phyloP scores from a whole-genome alignment of 1,140 invertebrate species.

The Trinorchestia longiramus region DNA sequence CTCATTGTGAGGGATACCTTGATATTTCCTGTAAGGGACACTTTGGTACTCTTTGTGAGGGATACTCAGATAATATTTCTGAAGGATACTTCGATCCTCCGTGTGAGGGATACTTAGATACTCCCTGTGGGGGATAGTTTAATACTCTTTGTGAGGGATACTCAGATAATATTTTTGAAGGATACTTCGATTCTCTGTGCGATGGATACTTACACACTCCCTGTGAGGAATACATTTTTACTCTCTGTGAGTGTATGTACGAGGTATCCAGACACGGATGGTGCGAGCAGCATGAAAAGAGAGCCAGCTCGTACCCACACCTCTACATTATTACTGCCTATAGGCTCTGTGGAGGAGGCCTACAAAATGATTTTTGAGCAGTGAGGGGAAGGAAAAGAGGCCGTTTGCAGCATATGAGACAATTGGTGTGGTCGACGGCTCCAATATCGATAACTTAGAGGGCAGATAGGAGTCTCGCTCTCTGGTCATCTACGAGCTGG shows the following conservation, averaged over 20 bases:
- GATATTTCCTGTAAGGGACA: no score
- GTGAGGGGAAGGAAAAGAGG: background rate
- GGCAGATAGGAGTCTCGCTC: background rate
- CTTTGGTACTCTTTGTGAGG: no score
- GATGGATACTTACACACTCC: background rate
- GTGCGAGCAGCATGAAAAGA: background rate
- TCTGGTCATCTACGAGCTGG: no score
- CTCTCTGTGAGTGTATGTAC: no score
- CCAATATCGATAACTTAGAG: constrained; percentile 43
- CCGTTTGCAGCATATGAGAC: constrained; percentile 27
- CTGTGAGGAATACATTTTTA: no score
- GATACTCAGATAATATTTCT: no score
- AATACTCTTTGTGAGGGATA: background rate
- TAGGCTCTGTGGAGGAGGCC: background rate
- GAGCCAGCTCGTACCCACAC: background rate
- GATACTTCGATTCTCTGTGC: background rate
- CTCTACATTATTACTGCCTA: background rate
- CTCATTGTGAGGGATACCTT: no score
- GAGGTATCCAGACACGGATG: background rate
- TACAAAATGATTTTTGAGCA: background rate
- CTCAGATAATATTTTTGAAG: background rate
- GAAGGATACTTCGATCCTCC: no score
- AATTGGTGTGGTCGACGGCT: background rate
- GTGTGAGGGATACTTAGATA: no score
- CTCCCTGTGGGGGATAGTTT: no score